phyloP scores from a whole-genome alignment of 1,140 invertebrate species.

The Atta cephalotes region DNA sequence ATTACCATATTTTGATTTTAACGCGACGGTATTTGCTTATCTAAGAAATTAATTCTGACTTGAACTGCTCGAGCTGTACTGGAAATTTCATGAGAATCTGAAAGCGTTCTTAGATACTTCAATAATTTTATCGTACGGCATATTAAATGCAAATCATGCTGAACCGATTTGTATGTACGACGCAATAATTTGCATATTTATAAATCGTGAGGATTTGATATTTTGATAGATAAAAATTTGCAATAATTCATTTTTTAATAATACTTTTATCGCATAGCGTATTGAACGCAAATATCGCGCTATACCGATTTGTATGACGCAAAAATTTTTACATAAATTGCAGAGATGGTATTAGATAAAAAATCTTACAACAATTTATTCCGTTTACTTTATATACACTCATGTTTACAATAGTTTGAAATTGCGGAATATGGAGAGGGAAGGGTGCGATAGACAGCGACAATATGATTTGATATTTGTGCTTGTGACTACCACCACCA shows the following conservation, averaged over 20 bases:
- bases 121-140: not conserved
- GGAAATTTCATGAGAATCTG: not conserved
- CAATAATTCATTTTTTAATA: not conserved
- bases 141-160: not conserved
- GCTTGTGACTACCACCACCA: constrained; percentile 59
- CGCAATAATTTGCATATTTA: not conserved
- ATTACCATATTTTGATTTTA: constrained; percentile 41
- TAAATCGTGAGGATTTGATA: not conserved
- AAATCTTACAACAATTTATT: not conserved
- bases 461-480: constrained; percentile 56
- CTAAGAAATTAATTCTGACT: constrained; percentile 3
- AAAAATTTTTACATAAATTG: not conserved
- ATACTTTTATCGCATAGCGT: not conserved
- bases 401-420: not conserved
- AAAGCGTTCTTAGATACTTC: constrained; percentile 27
- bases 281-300: not conserved
- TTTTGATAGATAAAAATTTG: not conserved
- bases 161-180: not conserved
- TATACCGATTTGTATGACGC: not conserved
- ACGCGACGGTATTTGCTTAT: not conserved
- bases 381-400: not conserved
- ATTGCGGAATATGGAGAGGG: not conserved
- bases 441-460: not conserved
- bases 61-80: not conserved
- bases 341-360: not conserved